Evolutionary conservation across 2,888 invertebrate genomes (phyloP).

Genomic region (Thecocarcelia acutangulata): DNA sequence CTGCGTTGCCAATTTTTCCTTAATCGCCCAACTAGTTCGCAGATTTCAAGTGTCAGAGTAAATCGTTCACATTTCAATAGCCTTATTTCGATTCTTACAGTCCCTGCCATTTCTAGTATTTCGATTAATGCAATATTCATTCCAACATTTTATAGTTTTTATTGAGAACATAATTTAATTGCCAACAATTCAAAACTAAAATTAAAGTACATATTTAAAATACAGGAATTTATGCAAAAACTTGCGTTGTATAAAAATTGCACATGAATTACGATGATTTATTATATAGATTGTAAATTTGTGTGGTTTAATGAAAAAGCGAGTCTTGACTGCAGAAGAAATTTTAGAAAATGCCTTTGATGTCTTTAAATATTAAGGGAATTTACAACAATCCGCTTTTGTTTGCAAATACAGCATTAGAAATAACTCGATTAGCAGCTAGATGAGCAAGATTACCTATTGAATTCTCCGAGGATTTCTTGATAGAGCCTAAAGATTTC

Average conservation of each 20-base stretch:
- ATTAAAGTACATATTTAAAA: background rate
- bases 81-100: too few species aligned
- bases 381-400: constrained; percentile 25
- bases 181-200: background rate
- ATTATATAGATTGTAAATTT: constrained; percentile 21
- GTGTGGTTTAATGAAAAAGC: background rate
- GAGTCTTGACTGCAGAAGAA: constrained; percentile 21
- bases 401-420: constrained; percentile 1
- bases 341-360: constrained; percentile 9
- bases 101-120: too few species aligned
- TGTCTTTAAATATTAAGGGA: constrained; percentile 19
- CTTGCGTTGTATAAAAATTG: constrained; percentile 50
- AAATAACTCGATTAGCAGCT: constrained; percentile 73
- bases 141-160: background rate
- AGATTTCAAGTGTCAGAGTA: too few species aligned
- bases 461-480: constrained; percentile 68
- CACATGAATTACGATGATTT: constrained; percentile 38
- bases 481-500: constrained; percentile 39
- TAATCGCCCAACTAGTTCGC: too few species aligned
- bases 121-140: too few species aligned
- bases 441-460: constrained; percentile 75
- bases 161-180: constrained; percentile 54
- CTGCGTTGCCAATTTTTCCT: too few species aligned
- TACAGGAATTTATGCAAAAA: constrained; percentile 3
- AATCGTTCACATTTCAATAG: too few species aligned